Evolutionary conservation across 2,797 vertebrate genomes (phyloP), one percentile per base, ranked within the genome.

Genomic region (Leptoclinus maculatus): DNA sequence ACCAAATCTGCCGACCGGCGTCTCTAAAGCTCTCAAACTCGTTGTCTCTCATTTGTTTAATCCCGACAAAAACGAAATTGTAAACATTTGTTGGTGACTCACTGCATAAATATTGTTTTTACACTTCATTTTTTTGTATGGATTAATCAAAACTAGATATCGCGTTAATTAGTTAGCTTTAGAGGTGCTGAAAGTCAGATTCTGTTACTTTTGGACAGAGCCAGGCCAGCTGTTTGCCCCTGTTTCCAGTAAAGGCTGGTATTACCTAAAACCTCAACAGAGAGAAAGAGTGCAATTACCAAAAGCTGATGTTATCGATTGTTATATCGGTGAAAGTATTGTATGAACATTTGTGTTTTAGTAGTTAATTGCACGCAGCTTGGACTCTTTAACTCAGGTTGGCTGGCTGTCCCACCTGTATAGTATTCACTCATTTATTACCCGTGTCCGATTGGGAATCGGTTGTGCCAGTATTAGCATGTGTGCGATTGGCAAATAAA

Each of bases 401-500:
- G 41, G 60, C 51, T 77, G 13, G 34, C 59, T 34, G 54, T 63
- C 73, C 6, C 53, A 73, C 41, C 65, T 65, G 25, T 66, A n/a
- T 16, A 29, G 43, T 65, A 7, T 49, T 45, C 14, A 41, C 10
- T 62, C 47, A 66, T 70, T 65, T 71, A 38, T 3, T 54, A 10
- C 32, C 4, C 4, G 5, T 43, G 19, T 59, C 19, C 47, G 17
- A 16, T 58, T 68, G 21, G 43, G 19, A 47, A 67, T 21, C 29
- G 36, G 13, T 63, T 70, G 49, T 38, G 21, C 65, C 65, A 45
- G 23, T 32, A 13, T 59, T 66, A 57, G 23, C 43, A 38, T 71
- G 51, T 73, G 45, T 25, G 39, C 64, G 25, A 80, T 76, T 58
- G 70, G 51, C 66, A 79, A 67, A 76, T 64, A 77, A 75, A 71